Evolutionary conservation across 2,113 vertebrate species (phyloP), one percentile per base, ranked within the genome.

Genomic region (Ophthalmolycus amberensis): DNA sequence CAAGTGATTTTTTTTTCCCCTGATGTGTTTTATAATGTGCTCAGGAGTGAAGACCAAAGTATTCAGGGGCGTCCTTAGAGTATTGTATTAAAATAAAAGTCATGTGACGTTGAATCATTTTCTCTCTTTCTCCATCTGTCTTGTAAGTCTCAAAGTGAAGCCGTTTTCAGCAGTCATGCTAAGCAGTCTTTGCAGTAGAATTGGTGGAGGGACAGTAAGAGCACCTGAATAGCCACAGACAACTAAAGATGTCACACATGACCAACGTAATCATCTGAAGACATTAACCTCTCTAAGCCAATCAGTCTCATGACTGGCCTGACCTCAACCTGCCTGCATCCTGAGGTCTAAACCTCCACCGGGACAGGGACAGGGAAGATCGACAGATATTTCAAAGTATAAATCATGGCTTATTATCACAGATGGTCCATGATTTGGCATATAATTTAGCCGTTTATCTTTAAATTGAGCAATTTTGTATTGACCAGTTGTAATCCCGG

Each of bases 211-310:
- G 54, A 75, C 6, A 71, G 68, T 52, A 10, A 46, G 64, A 76
- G 70, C 29, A 58, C 38, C 67, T 3, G 34, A 72, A 44, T 46
- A 42, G 38, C 64, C 56, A 42, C 7, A 2, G 46, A 52, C 52
- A 70, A 37, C 40, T 70, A 40, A 52, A 70, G 54, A 71, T 52
- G 56, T 71, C 46, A 76, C 69, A 59, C 75, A 58, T 80, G 16
- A 38, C 71, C 58, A 1, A 25, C 25, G 25, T 83, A 56, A 88
- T 87, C 66, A 74, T 89, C 65, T 77, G 52, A 88, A 63, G 75
- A 63, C 75, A 40, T 82, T 79, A 40, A 60, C 71, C n/a, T 42
- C 32, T 82, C 69, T 85, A 83, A 92, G 82, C 86, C 84, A 80
- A 81, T 91, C 71, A 85, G 62, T 81, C 63, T 62, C 70, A 58